These are phyloP conservation scores for Chymomyza amoena DNA, from an alignment of 2,888 invertebrate species.

Conservation along the genomic window DNA sequence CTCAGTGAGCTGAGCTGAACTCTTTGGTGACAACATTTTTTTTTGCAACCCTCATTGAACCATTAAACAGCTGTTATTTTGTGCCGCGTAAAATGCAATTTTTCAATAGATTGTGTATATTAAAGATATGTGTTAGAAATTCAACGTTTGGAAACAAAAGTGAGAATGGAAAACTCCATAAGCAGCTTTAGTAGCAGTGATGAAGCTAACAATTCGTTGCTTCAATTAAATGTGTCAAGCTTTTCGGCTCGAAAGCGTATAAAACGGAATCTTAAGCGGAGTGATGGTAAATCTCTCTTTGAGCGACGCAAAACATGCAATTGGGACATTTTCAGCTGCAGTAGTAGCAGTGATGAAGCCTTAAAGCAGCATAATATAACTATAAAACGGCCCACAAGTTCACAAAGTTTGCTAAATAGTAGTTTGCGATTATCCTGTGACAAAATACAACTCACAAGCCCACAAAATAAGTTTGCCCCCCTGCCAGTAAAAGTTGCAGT, in stretches of 20 bases:
- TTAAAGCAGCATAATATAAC: conserved; percentile 15
- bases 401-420: background rate
- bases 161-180: background rate
- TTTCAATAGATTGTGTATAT: no score
- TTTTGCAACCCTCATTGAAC: no score
- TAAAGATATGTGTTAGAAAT: no score
- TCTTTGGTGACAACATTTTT: no score
- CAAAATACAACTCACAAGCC: conserved; percentile 6
- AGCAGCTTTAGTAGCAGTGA: conserved; percentile 23
- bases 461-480: conserved; percentile 25
- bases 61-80: no score
- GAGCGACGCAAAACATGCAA: background rate
- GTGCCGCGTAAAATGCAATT: no score
- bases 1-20: no score
- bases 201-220: background rate
- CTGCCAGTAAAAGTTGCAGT: conserved; percentile 15
- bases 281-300: background rate
- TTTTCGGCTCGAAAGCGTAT: background rate
- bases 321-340: background rate
- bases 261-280: background rate
- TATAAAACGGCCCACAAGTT: background rate
- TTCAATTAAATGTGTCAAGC: background rate
- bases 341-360: conserved; percentile 32
- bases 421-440: background rate
- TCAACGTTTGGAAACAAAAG: background rate